These are phyloP conservation scores for Rhimphoctona megacephalus DNA, from an alignment of 2,888 invertebrate genomes.

Conservation along the genomic window DNA sequence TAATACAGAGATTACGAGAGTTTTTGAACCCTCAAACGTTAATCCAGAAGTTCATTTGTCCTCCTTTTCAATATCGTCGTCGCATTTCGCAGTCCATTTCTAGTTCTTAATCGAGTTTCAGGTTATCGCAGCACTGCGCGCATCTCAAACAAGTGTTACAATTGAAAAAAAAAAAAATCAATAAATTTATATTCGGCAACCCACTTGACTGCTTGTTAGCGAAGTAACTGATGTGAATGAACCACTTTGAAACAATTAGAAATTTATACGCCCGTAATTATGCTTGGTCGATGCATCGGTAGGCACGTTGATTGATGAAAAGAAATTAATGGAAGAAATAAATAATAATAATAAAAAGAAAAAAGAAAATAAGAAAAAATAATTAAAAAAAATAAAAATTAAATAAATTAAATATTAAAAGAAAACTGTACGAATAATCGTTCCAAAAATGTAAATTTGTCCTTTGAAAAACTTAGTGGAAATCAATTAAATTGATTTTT, in stretches of 20 bases:
- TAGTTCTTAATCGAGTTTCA: slow-evolving; percentile 1
- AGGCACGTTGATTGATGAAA: not conserved
- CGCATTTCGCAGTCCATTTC: not conserved
- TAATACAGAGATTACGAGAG: not conserved
- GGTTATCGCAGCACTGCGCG: not conserved
- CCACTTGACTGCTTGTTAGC: not conserved
- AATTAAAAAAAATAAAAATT: too few species aligned
- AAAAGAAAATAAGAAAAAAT: not conserved
- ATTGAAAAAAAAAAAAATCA: not conserved
- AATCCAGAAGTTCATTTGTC: not conserved
- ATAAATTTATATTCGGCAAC: not conserved
- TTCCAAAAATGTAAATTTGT: not conserved
- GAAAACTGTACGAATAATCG: not conserved
- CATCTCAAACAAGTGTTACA: not conserved
- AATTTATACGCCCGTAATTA: not conserved
- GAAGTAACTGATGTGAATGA: not conserved
- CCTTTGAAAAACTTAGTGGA: not conserved
- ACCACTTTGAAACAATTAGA: not conserved
- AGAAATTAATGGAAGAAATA: too few species aligned
- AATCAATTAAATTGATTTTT: not conserved
- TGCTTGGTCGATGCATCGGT: not conserved
- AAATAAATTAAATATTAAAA: not conserved
- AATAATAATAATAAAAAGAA: too few species aligned
- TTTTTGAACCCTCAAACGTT: not conserved
- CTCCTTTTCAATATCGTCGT: not conserved